Evolutionary conservation across 1,140 invertebrate genomes (phyloP).

Genomic region (Aricia agestis): DNA sequence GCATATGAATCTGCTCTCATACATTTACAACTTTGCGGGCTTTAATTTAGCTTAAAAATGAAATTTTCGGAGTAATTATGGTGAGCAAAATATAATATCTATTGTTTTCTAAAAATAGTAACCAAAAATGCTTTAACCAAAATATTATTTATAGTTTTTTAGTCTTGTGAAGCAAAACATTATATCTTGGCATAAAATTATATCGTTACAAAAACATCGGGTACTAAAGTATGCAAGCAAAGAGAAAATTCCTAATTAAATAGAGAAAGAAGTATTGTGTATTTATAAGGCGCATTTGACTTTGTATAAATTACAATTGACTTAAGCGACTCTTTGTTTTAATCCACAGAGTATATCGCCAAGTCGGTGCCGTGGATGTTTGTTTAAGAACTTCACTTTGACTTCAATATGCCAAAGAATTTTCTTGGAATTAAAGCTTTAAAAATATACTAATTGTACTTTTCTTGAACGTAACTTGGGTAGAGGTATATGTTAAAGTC

Average conservation of each 20-base stretch:
- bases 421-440: not conserved
- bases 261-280: not conserved
- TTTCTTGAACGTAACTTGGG: constrained; percentile 7
- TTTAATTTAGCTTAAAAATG: not conserved
- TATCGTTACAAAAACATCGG: not conserved
- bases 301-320: constrained; percentile 15
- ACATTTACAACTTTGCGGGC: not conserved
- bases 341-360: not conserved
- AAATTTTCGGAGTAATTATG: not conserved
- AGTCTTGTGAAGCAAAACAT: no score
- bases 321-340: constrained; percentile 3
- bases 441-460: constrained; percentile 22
- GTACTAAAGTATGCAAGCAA: not conserved
- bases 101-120: not conserved
- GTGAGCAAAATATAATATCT: not conserved
- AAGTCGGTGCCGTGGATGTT: constrained; percentile 39
- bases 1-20: not conserved
- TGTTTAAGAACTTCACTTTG: constrained; percentile 64
- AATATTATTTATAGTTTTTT: no score
- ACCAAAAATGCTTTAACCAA: no score
- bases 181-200: not conserved
- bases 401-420: constrained; percentile 54
- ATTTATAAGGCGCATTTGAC: constrained; percentile 8
- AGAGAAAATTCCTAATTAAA: not conserved
- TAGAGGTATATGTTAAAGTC: not conserved